Evolutionary conservation across 2,113 vertebrate genomes (phyloP).

Genomic region (Chamaea fasciata): DNA sequence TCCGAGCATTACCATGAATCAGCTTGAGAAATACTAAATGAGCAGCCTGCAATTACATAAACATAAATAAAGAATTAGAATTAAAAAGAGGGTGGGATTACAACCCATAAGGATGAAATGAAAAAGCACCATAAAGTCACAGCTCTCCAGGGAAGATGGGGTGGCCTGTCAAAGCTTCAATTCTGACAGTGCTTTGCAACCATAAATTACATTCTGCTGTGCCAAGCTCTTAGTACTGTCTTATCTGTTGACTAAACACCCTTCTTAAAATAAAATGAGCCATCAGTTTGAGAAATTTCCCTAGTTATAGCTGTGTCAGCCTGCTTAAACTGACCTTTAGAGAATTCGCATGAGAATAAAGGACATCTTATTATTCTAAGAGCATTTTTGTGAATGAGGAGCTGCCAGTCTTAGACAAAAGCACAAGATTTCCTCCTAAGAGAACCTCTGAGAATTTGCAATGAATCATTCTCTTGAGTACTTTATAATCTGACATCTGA

Average conservation of each 20-base stretch:
- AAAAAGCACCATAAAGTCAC: background rate
- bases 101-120: background rate
- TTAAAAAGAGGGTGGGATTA: background rate
- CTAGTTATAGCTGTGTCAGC: slow-evolving; percentile 16
- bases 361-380: background rate
- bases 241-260: slow-evolving; percentile 40
- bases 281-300: slow-evolving; percentile 42
- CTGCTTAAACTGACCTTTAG: slow-evolving; percentile 42
- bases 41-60: background rate
- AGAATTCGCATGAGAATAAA: background rate
- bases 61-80: background rate
- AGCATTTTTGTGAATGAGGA: background rate
- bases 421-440: background rate
- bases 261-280: background rate
- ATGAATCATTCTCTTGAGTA: background rate
- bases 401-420: background rate
- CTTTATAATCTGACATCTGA: background rate
- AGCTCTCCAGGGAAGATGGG: background rate
- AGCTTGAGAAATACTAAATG: background rate
- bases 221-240: background rate
- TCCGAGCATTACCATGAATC: background rate
- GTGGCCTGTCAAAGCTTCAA: background rate
- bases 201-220: background rate
- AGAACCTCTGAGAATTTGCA: background rate
- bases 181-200: background rate